phyloP scores from a whole-genome alignment of 2,113 vertebrate species.

The Xiphophorus couchianus region DNA sequence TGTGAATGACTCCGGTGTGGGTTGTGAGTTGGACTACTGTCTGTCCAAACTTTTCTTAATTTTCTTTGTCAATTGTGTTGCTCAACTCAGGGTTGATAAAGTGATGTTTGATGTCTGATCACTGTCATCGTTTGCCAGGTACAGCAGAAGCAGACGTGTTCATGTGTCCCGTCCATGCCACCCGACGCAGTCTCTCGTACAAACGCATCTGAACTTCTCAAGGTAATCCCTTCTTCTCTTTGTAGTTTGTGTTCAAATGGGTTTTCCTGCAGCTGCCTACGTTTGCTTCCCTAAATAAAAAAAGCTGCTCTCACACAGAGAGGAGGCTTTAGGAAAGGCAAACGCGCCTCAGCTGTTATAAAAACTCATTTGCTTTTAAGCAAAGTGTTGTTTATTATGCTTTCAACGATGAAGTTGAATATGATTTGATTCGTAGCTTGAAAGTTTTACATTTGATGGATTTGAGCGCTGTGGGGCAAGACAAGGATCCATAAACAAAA shows the following conservation, averaged over 20 bases:
- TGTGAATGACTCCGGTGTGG: not conserved
- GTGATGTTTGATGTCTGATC: conserved; percentile 14
- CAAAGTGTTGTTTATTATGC: conserved; percentile 25
- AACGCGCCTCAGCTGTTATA: conserved; percentile 5
- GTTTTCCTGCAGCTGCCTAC: conserved; percentile 2
- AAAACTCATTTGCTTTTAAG: conserved; percentile 32
- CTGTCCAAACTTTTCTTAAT: conserved; percentile 38
- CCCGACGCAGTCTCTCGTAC: conserved; percentile 40
- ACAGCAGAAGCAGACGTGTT: conserved; percentile 53
- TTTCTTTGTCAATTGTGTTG: not conserved
- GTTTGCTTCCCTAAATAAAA: not conserved
- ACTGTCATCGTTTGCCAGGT: conserved; percentile 46
- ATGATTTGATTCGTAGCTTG: not conserved
- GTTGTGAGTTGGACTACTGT: not conserved
- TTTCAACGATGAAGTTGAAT: not conserved
- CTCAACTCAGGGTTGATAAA: not conserved
- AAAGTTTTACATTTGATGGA: conserved; percentile 27
- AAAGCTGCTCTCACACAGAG: conserved; percentile 17
- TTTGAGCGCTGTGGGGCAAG: conserved; percentile 31
- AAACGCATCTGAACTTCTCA: conserved; percentile 53
- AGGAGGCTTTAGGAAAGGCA: conserved; percentile 36
- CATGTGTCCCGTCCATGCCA: conserved; percentile 43
- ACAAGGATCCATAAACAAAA: conserved; percentile 11
- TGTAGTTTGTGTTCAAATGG: not conserved
- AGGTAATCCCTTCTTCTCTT: conserved; percentile 35